Evolutionary conservation across 2,113 vertebrate genomes (phyloP), one percentile per base, ranked within the genome.

Genomic region (Psettodes erumei): DNA sequence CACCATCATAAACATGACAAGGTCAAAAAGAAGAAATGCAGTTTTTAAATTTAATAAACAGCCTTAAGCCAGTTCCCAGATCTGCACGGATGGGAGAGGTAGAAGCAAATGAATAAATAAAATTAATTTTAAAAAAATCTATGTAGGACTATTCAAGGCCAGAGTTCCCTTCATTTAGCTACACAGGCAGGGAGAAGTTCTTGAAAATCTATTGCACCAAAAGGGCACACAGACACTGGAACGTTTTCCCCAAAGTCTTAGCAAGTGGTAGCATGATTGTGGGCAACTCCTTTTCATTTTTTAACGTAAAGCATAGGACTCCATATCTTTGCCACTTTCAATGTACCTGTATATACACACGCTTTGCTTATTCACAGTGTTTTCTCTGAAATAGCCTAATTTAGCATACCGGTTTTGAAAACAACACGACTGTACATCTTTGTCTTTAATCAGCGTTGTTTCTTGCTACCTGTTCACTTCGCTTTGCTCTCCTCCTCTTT

Each of bases 331-430:
- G 59, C 38, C 54, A 51, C 40, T 69, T 69, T 75, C 50, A 72
- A 62, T 73, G 51, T 45, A 50, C 7, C 3, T 6, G 1, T 60
- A 32, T 43, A 71, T 54, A 51, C 23, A 69, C 53, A 75, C 33
- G 1, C 27, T 19, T 65, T 12, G n/a, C 38, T 32, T 78, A 35
- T 62, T 86, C 86, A 81, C 75, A 73, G 71, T 86, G 59, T 79
- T 81, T 75, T 75, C 50, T 82, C 28, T 67, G 32, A 60, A 63
- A 66, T 64, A 54, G 56, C 66, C 61, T 61, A 70, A 71, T 67
- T 53, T 58, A 74, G 66, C 81, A 82, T 90, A 82, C 82, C 84
- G 81, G 74, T 82, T 85, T n/a, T 66, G 51, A 86, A 61, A 81
- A 79, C 65, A 78, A 82, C 55, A 70, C 69, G 4, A 65, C 71